phyloP scores from a whole-genome alignment of 2,888 invertebrate species.

The Folsomia candida region DNA sequence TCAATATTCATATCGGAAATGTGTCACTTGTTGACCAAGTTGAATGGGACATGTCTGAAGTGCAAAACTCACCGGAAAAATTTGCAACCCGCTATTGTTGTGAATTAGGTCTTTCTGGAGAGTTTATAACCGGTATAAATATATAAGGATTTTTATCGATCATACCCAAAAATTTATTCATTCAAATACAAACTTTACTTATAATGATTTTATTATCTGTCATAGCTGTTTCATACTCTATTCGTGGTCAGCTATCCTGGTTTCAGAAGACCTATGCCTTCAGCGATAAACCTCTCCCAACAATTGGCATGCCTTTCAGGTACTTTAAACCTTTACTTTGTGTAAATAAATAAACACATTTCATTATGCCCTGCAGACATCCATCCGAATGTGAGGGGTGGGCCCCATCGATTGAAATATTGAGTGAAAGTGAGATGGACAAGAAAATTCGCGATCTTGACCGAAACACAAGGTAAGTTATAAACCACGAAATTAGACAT shows the following conservation, averaged over 20 bases:
- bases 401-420: slow-evolving; percentile 97
- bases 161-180: no score
- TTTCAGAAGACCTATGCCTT: slow-evolving; percentile 91
- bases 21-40: slow-evolving; percentile 98
- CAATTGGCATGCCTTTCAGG: not conserved
- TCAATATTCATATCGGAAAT: slow-evolving; percentile 98
- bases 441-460: slow-evolving; percentile 99
- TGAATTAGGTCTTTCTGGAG: slow-evolving; percentile 94
- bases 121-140: slow-evolving; percentile 68
- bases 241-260: slow-evolving; percentile 96
- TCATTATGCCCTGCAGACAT: slow-evolving; percentile 86
- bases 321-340: not conserved
- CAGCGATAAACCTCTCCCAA: slow-evolving; percentile 89
- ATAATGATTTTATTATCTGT: not conserved
- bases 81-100: slow-evolving; percentile 95
- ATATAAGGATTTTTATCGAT: not conserved
- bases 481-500: slow-evolving; percentile 20
- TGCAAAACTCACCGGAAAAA: slow-evolving; percentile 94
- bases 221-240: slow-evolving; percentile 94
- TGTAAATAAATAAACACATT: no score
- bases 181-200: no score
- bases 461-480: slow-evolving; percentile 77
- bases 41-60: slow-evolving; percentile 99
- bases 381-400: slow-evolving; percentile 95
- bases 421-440: slow-evolving; percentile 99